A percentile compares a stretch with the other conserved stretches of the same genome.
phyloP scores from a whole-genome alignment of 2,888 invertebrate genomes.

The Drosophila mulleri region DNA sequence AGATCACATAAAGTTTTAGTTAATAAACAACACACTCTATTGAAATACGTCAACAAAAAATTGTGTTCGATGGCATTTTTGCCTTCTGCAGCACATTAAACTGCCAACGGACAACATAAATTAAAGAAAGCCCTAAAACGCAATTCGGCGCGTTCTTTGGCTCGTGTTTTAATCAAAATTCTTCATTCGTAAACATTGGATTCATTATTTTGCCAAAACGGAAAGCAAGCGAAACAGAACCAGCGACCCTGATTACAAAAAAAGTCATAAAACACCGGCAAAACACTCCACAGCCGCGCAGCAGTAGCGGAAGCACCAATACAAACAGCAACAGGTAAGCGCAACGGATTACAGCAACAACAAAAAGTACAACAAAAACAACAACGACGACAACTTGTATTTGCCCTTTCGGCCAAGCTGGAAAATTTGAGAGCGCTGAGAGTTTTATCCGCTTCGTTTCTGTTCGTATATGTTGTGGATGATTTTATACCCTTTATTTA shows the following conservation, averaged over 20 bases:
- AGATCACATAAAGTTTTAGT: constrained; percentile 38
- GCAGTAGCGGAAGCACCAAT: constrained; percentile 27
- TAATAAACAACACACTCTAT: constrained; percentile 55
- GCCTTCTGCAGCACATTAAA: constrained; percentile 36
- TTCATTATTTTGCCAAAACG: constrained; percentile 25
- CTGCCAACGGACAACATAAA: constrained; percentile 17
- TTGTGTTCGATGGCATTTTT: constrained; percentile 35
- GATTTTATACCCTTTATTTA: not conserved
- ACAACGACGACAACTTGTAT: constrained; percentile 28
- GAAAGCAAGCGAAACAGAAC: constrained; percentile 14
- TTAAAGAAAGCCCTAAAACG: constrained; percentile 17
- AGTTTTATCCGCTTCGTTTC: constrained; percentile 35
- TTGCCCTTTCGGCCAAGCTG: constrained; percentile 34
- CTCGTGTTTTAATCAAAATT: constrained; percentile 14
- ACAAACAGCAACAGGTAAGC: constrained; percentile 57
- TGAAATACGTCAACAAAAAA: constrained; percentile 62
- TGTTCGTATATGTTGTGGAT: constrained; percentile 8
- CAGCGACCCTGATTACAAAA: constrained; percentile 23
- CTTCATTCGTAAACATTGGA: constrained; percentile 9
- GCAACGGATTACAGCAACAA: constrained; percentile 25
- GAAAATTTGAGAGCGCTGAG: constrained; percentile 21
- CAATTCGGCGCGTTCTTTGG: constrained; percentile 24
- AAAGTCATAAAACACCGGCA: constrained; percentile 26
- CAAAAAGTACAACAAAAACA: not conserved
- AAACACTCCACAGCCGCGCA: constrained; percentile 28